Evolutionary conservation across 2,113 vertebrate genomes (phyloP), one percentile per base, ranked within the genome.

Genomic region (Girardinichthys multiradiatus): DNA sequence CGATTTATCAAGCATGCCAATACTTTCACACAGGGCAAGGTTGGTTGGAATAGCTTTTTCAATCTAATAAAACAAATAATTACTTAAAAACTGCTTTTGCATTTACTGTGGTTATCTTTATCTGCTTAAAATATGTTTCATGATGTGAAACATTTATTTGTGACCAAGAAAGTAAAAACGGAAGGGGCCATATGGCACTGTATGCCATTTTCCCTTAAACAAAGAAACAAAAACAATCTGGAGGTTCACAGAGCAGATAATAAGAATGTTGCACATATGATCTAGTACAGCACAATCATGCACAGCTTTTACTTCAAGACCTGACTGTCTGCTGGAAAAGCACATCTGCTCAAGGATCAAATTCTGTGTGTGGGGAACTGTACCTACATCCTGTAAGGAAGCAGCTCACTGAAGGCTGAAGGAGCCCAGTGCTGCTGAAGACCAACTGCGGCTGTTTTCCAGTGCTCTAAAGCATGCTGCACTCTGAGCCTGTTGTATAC

Each of bases 311-410:
- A 67, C 79, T 75, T 74, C 60, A 78, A 68, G 30, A 74, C 84
- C 89, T 90, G 79, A 84, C 80, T 65, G 62, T 84, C 80, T 65
- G 62, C 85, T 75, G 89, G 85, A 92, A 92, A 92, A 80, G 82
- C 85, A 93, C 92, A 91, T 91, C 90, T 94, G 93, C 92, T 86
- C 71, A 71, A 70, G 79, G 90, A 74, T 73, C 88, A 87, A 79
- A 91, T 92, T 95, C 89, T 93, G 94, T 94, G 94, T 93, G 85
- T 70, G 92, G 90, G 48, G 87, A 95, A 94, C 76, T 67, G 85
- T 91, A 95, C 95, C 94, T 90, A 92, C 87, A 86, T 94, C 92
- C 93, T 91, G 90, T 90, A 89, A 92, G 93, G 92, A 93, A 93
- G 92, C 87, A 85, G 91, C 77, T 64, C 85, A 90, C 92, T 88